A percentile compares a stretch with the other conserved stretches of the same genome.
Conservation (phyloP, 1,140 invertebrate species). For the Nilaparvata lugens region DNA sequence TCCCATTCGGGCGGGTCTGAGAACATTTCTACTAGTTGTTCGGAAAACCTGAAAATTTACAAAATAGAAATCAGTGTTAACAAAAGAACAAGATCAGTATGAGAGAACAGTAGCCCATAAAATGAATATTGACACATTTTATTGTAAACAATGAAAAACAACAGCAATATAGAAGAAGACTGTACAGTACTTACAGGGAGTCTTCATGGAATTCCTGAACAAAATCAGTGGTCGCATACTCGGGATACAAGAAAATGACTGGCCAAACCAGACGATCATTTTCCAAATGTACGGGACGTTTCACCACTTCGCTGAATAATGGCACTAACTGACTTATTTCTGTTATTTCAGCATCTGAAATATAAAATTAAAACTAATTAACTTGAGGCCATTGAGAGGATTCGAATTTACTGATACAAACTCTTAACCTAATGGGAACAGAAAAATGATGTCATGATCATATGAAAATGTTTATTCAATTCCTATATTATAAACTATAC, state of each 20-base stretch:
- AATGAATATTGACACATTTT: not conserved
- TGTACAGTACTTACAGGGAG: constrained; percentile 41
- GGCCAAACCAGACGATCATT: constrained; percentile 63
- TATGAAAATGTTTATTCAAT: too few species aligned
- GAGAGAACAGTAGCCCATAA: constrained; percentile 32
- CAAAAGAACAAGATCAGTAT: constrained; percentile 35
- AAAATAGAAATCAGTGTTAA: constrained; percentile 33
- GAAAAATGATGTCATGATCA: too few species aligned
- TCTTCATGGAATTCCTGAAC: constrained; percentile 64
- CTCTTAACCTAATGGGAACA: too few species aligned
- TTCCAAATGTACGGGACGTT: constrained; percentile 48
- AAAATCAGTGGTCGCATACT: constrained; percentile 61
- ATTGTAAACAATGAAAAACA: not conserved
- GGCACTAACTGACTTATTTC: constrained; percentile 48
- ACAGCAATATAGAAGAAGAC: not conserved
- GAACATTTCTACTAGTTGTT: constrained; percentile 67
- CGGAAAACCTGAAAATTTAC: constrained; percentile 46
- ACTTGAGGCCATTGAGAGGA: too few species aligned
- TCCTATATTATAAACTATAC: too few species aligned
- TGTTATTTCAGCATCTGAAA: constrained; percentile 29
- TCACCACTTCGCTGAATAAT: constrained; percentile 47
- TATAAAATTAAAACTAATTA: too few species aligned
- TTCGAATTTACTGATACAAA: too few species aligned
- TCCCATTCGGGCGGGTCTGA: constrained; percentile 66
- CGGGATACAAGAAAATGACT: constrained; percentile 73